phyloP scores from a whole-genome alignment of 2,797 vertebrate genomes.

The Remorina albescens region DNA sequence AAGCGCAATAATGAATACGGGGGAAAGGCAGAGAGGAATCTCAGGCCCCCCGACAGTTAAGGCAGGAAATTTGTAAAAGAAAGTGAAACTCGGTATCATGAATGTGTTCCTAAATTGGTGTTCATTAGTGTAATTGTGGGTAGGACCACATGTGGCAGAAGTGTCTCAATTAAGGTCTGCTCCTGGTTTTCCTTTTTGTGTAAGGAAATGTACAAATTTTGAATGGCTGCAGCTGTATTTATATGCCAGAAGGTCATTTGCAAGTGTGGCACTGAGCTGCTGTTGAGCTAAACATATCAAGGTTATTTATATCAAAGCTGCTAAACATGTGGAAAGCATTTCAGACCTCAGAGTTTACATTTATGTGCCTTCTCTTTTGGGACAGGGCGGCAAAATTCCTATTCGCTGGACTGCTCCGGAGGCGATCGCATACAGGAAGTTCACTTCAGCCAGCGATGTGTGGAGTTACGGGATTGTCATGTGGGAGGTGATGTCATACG shows the following conservation, averaged over 20 bases:
- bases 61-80: constrained; percentile 42
- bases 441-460: constrained; percentile 96
- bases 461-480: constrained; percentile 99
- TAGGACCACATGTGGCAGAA: constrained; percentile 56
- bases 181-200: constrained; percentile 25
- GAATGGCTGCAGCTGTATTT: constrained; percentile 37
- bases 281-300: background rate
- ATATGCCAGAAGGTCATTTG: background rate
- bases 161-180: constrained; percentile 49
- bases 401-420: constrained; percentile 99
- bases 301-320: constrained; percentile 4
- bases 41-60: constrained; percentile 41
- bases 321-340: background rate
- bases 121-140: constrained; percentile 60
- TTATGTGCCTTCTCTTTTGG: background rate
- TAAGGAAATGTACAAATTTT: constrained; percentile 4
- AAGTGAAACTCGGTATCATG: constrained; percentile 46
- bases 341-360: background rate
- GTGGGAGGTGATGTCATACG: constrained; percentile 99
- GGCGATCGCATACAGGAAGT: constrained; percentile 97
- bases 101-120: constrained; percentile 51
- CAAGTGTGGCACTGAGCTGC: constrained; percentile 3
- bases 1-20: constrained; percentile 63
- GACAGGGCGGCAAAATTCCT: constrained; percentile 97
- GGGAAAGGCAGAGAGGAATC: constrained; percentile 36